Conservation (phyloP, 1,140 invertebrate species). For the Calephelis virginiensis region DNA sequence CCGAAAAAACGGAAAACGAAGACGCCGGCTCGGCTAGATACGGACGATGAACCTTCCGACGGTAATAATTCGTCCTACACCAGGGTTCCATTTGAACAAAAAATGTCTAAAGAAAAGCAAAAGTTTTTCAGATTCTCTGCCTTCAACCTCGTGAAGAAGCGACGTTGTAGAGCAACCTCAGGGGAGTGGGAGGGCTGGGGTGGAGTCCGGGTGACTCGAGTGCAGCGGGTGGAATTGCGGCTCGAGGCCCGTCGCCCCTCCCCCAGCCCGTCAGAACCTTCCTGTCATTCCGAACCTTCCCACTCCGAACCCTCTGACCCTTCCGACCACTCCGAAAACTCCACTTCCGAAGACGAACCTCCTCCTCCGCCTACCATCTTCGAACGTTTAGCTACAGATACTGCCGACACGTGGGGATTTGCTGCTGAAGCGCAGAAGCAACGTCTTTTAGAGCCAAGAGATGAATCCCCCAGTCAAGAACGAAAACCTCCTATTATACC, state of each 20-base stretch:
- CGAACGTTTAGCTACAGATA: conserved; percentile 72
- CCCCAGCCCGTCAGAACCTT: conserved; percentile 16
- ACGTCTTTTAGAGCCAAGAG: conserved; percentile 29
- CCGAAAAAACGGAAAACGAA: conserved; percentile 60
- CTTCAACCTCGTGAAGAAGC: conserved; percentile 80
- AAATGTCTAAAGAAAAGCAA: conserved; percentile 91
- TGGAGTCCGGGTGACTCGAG: conserved; percentile 54
- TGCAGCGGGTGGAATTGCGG: conserved; percentile 50
- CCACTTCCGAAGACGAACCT: conserved; percentile 16
- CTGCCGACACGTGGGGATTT: conserved; percentile 86
- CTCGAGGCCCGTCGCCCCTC: conserved; percentile 58
- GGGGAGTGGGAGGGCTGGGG: conserved; percentile 61
- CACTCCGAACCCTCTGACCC: conserved; percentile 17
- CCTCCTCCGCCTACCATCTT: conserved; percentile 66
- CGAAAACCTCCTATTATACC: conserved; percentile 8
- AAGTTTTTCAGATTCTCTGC: conserved; percentile 90
- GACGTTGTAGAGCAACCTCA: conserved; percentile 54
- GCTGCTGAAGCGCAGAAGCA: conserved; percentile 83
- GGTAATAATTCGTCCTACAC: conserved; percentile 71
- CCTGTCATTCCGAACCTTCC: too few relatives aligned
- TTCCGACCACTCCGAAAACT: neutral
- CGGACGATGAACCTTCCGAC: conserved; percentile 72
- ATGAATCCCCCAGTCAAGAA: conserved; percentile 16
- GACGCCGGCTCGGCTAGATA: conserved; percentile 47
- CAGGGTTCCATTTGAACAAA: conserved; percentile 82